Base-by-base conservation (phyloP, 1,140 invertebrate genomes). In the Brachionus rubens region DNA sequence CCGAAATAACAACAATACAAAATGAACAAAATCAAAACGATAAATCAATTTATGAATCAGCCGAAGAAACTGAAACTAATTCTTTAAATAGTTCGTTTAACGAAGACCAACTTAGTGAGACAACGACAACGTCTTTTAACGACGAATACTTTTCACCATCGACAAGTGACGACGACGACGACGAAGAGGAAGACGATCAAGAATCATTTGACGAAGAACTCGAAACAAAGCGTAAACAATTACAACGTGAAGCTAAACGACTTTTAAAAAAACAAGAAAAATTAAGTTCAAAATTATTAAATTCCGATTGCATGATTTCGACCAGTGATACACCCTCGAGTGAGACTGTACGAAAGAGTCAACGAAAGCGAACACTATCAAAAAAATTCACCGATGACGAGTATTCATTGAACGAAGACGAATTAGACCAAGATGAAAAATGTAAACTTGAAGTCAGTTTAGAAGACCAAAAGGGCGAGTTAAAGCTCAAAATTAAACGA, bases 231-330 rank as follows among this genome's bases (percentile, higher is more conserved):
- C 46, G 50, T n/a, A 48, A 50, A 48, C 19, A 72, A 48, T 28
- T 72, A 9, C 19, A 72, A 33, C 68, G 46, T 0, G 16, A 72
- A 40, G 68, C 68, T 12, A 72, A 72, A 26, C 43, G 46, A 14
- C 28, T 72, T n/a, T 50, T 72, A 36, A 19, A 28, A n/a, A 72
- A 72, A 30, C 48, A 72, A 40, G 12, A 54, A 72, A 72, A 72
- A 33, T 36, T 72, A 5, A 36, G 68, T 28, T 33, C 14, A 14
- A 72, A 72, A 36, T 50, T 72, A 26, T 21, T 54, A 7, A 72
- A 54, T 24, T 28, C 46, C 12, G 50, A 72, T 48, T 72, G 50
- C 30, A 50, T 50, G 68, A 40, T 54, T 19, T 48, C 68, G 24
- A 72, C 36, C n/a, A 36, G 43, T 4, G 68, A 72, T 9, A 50